Evolutionary conservation across 2,113 vertebrate genomes (phyloP).

Genomic region (Nesogale talazaci): DNA sequence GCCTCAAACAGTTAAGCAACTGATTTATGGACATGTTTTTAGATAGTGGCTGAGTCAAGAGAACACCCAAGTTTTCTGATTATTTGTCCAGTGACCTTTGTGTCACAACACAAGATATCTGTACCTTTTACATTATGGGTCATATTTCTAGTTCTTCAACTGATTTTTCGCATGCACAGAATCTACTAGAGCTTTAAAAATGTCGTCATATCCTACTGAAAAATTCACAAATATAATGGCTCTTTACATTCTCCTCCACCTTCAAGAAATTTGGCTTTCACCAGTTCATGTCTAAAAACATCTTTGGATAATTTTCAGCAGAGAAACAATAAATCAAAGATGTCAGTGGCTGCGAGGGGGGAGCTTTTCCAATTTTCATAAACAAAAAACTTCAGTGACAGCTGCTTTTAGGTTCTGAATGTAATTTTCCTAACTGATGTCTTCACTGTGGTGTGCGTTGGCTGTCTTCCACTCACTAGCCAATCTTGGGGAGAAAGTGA

Average conservation of each 20-base stretch:
- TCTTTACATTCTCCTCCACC: slow-evolving; percentile 51
- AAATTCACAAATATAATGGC: slow-evolving; percentile 49
- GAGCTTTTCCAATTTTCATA: slow-evolving; percentile 83
- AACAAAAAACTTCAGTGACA: slow-evolving; percentile 85
- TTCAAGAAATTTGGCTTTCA: slow-evolving; percentile 71
- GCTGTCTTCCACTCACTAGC: slow-evolving; percentile 70
- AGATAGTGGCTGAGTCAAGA: not conserved
- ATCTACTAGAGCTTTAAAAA: slow-evolving; percentile 40
- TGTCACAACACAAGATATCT: not conserved
- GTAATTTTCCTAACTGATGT: slow-evolving; percentile 74
- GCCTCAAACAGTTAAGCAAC: not conserved
- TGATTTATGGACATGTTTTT: not conserved
- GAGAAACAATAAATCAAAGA: slow-evolving; percentile 87
- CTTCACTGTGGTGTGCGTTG: slow-evolving; percentile 69
- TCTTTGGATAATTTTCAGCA: slow-evolving; percentile 87
- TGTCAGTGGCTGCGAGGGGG: slow-evolving; percentile 80
- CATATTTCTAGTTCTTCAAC: not conserved
- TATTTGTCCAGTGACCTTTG: not conserved
- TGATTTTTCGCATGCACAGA: slow-evolving; percentile 20
- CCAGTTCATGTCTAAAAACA: slow-evolving; percentile 80
- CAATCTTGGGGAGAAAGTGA: slow-evolving; percentile 61
- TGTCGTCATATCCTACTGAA: slow-evolving; percentile 34
- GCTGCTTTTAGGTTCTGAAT: slow-evolving; percentile 80
- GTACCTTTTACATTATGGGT: not conserved
- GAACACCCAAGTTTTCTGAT: not conserved